Conservation (phyloP, 35 echinoderm and acorn worm species). For the Stichopus chloronotus region DNA sequence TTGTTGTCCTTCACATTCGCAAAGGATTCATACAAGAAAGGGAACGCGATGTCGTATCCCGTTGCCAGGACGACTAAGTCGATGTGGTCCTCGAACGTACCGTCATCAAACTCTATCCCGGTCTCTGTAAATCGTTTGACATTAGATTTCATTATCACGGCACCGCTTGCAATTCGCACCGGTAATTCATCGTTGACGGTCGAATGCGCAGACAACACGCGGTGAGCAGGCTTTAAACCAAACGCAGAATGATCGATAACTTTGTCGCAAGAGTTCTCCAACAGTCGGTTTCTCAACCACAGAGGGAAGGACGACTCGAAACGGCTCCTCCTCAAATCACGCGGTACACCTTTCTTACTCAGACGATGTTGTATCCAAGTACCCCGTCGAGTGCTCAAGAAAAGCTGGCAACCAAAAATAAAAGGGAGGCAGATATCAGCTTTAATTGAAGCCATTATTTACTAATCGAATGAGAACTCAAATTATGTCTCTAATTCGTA, state of each 20-base stretch:
- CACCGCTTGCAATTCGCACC: slow-evolving; percentile 60
- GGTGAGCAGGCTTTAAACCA: slow-evolving; percentile 55
- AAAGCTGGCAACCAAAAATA: slow-evolving; percentile 58
- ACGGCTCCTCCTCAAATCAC: slow-evolving; percentile 43
- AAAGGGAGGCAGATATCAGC: background rate
- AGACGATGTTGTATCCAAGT: slow-evolving; percentile 62
- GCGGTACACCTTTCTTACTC: slow-evolving; percentile 46
- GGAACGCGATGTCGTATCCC: slow-evolving; percentile 74
- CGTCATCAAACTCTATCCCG: slow-evolving; percentile 87
- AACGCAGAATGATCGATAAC: slow-evolving; percentile 45
- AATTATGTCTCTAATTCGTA: no score
- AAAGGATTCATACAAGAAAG: slow-evolving; percentile 60
- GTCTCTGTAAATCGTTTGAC: slow-evolving; percentile 70
- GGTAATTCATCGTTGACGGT: slow-evolving; percentile 80
- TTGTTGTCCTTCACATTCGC: slow-evolving; percentile 60
- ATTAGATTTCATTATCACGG: slow-evolving; percentile 68
- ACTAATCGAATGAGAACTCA: background rate
- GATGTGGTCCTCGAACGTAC: slow-evolving; percentile 74
- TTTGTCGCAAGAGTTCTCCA: background rate
- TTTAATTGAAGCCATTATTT: background rate
- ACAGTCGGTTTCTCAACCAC: slow-evolving; percentile 14
- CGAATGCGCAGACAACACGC: slow-evolving; percentile 24
- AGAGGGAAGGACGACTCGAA: background rate
- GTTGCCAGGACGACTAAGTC: slow-evolving; percentile 83
- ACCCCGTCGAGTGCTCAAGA: slow-evolving; percentile 74